phyloP scores from a whole-genome alignment of 2,797 vertebrate species.

The Premnoplex brunnescens region DNA sequence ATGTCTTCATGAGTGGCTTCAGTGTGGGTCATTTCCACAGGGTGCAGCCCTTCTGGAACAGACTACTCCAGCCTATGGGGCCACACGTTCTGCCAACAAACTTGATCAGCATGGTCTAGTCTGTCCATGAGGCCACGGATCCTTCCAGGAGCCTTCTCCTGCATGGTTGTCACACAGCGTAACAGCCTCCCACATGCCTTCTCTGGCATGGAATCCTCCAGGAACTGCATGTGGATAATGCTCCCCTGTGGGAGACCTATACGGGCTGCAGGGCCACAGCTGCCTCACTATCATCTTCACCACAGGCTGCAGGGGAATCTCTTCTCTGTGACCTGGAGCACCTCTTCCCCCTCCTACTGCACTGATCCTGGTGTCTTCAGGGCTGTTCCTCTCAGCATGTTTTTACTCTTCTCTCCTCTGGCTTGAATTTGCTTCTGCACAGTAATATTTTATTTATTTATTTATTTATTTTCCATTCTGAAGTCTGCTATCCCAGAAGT shows the following conservation, averaged over 20 bases:
- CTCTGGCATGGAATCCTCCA: neutral
- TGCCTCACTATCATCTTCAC: neutral
- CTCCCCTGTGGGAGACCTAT: too few relatives aligned
- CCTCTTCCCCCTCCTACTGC: neutral
- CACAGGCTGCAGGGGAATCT: neutral
- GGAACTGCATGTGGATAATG: neutral
- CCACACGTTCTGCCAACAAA: neutral
- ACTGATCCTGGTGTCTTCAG: neutral
- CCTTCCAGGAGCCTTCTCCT: neutral
- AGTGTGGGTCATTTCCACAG: accelerated
- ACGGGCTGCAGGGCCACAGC: neutral
- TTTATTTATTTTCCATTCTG: neutral
- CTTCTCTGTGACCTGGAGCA: neutral
- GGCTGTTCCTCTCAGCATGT: neutral
- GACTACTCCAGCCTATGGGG: neutral
- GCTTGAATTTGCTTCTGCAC: neutral
- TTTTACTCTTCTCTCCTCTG: neutral
- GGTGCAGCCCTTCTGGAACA: neutral
- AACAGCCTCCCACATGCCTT: neutral
- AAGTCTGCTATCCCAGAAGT: neutral
- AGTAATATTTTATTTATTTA: neutral
- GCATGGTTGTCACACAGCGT: neutral
- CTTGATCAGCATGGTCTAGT: neutral
- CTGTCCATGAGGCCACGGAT: neutral
- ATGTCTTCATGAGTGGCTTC: neutral